Evolutionary conservation across 2,113 vertebrate species (phyloP).

Genomic region (Arenaria interpres): DNA sequence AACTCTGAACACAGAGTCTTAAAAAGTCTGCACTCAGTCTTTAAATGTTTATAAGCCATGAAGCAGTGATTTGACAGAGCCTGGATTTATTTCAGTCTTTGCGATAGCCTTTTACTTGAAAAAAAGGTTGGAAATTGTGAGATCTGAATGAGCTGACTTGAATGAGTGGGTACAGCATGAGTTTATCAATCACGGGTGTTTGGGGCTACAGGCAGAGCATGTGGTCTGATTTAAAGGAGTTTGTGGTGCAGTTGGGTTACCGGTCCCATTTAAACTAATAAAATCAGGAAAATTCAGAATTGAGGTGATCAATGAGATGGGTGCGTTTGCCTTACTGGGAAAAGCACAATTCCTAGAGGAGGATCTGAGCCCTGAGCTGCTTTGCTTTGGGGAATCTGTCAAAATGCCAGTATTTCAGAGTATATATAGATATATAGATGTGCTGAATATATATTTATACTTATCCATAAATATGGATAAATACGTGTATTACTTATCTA

Average conservation of each 20-base stretch:
- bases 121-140: neutral
- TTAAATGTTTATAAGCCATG: neutral
- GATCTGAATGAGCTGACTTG: neutral
- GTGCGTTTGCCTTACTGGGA: neutral
- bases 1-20: neutral
- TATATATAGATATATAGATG: neutral
- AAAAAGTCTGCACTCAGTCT: neutral
- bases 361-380: neutral
- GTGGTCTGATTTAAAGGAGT: neutral
- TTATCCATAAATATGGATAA: no score
- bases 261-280: neutral
- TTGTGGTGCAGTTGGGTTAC: neutral
- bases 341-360: neutral
- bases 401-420: neutral
- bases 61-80: neutral
- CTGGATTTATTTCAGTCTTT: neutral
- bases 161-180: neutral
- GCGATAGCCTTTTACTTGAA: neutral
- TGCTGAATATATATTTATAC: neutral
- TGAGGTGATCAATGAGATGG: neutral
- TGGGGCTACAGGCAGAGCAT: neutral
- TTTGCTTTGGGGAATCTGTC: neutral
- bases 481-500: neutral
- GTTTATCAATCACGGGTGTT: neutral
- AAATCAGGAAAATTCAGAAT: neutral